Evolutionary conservation across 2,888 invertebrate species (phyloP).

Genomic region (Drosophila neoperkinsi): DNA sequence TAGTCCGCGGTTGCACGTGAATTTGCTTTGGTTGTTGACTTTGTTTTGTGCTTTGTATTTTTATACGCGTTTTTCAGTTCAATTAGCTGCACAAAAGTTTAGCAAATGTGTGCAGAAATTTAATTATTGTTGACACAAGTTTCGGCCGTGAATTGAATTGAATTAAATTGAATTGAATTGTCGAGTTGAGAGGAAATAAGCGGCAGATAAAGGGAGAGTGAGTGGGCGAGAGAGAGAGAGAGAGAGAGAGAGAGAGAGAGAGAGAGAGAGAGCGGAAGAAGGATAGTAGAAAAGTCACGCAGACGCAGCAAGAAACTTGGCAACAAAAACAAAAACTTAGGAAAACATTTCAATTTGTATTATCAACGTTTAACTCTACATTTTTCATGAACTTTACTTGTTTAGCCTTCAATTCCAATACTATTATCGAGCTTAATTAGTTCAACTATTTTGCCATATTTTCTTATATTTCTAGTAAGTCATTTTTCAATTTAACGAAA

Average conservation of each 20-base stretch:
- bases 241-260: background rate
- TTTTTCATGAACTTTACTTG: background rate
- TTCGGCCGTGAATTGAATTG: slow-evolving; percentile 57
- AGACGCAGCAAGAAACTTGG: background rate
- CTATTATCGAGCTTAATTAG: background rate
- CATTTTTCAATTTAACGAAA: slow-evolving; percentile 39
- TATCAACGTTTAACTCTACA: background rate
- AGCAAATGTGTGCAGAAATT: slow-evolving; percentile 73
- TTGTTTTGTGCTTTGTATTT: slow-evolving; percentile 15
- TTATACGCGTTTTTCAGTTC: slow-evolving; percentile 37
- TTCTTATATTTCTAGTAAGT: background rate
- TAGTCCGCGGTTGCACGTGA: slow-evolving; percentile 76
- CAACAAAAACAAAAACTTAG: background rate
- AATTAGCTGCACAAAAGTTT: slow-evolving; percentile 81
- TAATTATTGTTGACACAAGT: slow-evolving; percentile 79
- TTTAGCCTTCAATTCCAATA: background rate
- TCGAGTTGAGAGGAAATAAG: background rate
- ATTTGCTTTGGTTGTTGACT: slow-evolving; percentile 53
- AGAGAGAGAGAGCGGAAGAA: background rate
- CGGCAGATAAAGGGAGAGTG: background rate
- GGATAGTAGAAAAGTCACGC: no score
- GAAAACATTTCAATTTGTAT: background rate
- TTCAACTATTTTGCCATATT: background rate
- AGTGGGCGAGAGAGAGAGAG: background rate
- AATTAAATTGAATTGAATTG: slow-evolving; percentile 62